Conservation (phyloP, 2,888 invertebrate species). For the Oxycera nigricornis region DNA sequence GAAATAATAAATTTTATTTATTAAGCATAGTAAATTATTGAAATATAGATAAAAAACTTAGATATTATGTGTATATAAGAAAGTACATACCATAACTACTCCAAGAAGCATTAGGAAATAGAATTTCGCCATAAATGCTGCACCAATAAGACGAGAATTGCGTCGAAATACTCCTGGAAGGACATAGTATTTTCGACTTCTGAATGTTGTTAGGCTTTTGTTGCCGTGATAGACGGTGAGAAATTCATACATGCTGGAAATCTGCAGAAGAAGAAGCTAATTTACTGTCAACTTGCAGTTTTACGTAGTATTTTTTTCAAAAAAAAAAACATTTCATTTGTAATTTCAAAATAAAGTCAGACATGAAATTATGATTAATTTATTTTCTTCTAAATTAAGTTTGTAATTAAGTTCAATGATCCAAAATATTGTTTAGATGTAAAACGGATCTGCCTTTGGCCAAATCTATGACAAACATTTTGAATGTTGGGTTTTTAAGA, state of each 20-base stretch:
- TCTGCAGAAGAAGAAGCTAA: constrained; percentile 18
- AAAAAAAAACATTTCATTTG: no score
- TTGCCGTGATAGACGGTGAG: constrained; percentile 41
- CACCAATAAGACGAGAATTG: constrained; percentile 51
- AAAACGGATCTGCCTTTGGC: no score
- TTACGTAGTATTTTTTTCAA: no score
- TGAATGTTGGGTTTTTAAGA: no score
- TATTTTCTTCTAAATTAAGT: no score
- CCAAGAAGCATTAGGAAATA: constrained; percentile 52
- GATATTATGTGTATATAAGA: neutral
- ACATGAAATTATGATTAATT: no score
- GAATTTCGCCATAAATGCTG: constrained; percentile 51
- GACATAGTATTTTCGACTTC: constrained; percentile 50
- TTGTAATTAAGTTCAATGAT: no score
- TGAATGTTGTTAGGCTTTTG: constrained; percentile 48
- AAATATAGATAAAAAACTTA: neutral
- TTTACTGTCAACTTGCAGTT: no score
- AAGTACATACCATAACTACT: constrained; percentile 45
- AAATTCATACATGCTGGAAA: constrained; percentile 42
- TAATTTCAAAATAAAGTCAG: no score
- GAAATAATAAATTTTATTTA: constrained; percentile 6
- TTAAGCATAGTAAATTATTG: neutral
- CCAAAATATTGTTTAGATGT: no score
- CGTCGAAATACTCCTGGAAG: constrained; percentile 51
- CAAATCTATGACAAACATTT: no score